Conservation (phyloP, 2,888 invertebrate genomes). For the Salpingus planirostris region DNA sequence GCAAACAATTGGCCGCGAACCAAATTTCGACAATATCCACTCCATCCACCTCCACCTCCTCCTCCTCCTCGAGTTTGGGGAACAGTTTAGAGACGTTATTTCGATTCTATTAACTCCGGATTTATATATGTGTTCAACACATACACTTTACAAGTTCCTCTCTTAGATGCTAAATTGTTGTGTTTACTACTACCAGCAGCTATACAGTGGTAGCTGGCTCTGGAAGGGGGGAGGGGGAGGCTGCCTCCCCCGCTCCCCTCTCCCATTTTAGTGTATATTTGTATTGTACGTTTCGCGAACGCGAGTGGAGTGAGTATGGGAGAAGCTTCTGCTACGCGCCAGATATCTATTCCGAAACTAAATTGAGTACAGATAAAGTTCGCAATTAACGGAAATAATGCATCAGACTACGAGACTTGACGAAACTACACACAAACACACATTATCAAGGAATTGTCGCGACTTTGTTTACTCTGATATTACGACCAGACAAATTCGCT, state of each 20-base stretch:
- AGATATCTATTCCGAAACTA: slow-evolving; percentile 17
- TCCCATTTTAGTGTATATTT: not conserved
- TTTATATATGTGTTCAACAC: slow-evolving; percentile 35
- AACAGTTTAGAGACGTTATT: slow-evolving; percentile 29
- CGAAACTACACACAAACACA: too few relatives aligned
- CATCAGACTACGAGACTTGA: too few relatives aligned
- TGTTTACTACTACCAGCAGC: slow-evolving; percentile 13
- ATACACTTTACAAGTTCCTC: slow-evolving; percentile 25
- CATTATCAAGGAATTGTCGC: too few relatives aligned
- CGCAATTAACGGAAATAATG: slow-evolving; percentile 16
- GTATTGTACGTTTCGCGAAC: too few relatives aligned
- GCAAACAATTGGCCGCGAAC: slow-evolving; percentile 41
- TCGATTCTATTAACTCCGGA: slow-evolving; percentile 39
- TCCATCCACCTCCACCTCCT: too few relatives aligned
- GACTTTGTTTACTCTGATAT: too few relatives aligned
- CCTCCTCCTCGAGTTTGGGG: too few relatives aligned
- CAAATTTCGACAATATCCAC: slow-evolving; percentile 39
- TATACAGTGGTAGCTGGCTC: slow-evolving; percentile 1
- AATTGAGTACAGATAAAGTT: slow-evolving; percentile 17
- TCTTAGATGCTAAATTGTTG: slow-evolving; percentile 23
- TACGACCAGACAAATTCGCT: too few relatives aligned
- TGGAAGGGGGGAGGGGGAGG: too few relatives aligned
- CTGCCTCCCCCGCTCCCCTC: slow-evolving; percentile 7
- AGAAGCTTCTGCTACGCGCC: too few relatives aligned
- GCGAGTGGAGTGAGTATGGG: too few relatives aligned